Base-by-base conservation (phyloP, 37 sponge, comb jelly and placozoan species). In the Amphimedon queenslandica region DNA sequence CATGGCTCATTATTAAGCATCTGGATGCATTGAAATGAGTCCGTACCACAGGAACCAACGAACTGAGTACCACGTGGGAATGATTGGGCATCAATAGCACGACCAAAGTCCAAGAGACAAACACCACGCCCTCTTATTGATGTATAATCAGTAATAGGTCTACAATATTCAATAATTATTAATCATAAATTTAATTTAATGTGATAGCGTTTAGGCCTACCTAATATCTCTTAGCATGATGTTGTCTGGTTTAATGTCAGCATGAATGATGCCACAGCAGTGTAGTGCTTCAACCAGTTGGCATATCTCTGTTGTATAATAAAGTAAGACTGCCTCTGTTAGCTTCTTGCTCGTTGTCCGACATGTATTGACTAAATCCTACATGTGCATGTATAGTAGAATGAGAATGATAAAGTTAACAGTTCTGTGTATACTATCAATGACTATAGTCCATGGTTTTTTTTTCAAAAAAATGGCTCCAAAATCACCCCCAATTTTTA, bases 181-280 rank as follows among this genome's bases (percentile, higher is more conserved):
- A n/a, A n/a, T n/a, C n/a, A n/a, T n/a, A n/a, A n/a, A n/a, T n/a
- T n/a, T n/a, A n/a, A n/a, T n/a, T n/a, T n/a, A n/a, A n/a, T n/a
- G n/a, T n/a, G n/a, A n/a, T n/a, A n/a, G n/a, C n/a, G n/a, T n/a
- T n/a, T n/a, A n/a, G n/a, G n/a, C n/a, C n/a, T n/a, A n/a, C n/a
- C n/a, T 64, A 55, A 78, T 42, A 34, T 84, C 67, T 23, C 18
- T 53, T 0, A 84, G 33, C 66, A 84, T 64, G 31, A 84, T 55
- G 68, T 84, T 71, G 41, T 70, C 72, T 28, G 85, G 78, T 57
- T 77, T 77, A 16, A 84, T 64, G 74, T 77, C 79, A 40, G 74
- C 78, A 61, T 85, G 86, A 32, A 85, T 66, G 24, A 79, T 69
- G 4, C 79, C 79, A 43, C 63, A 66, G 42, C 66, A 51, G 69